Conservation (phyloP, 2,888 invertebrate genomes). For the Coleophora flavipennella region DNA sequence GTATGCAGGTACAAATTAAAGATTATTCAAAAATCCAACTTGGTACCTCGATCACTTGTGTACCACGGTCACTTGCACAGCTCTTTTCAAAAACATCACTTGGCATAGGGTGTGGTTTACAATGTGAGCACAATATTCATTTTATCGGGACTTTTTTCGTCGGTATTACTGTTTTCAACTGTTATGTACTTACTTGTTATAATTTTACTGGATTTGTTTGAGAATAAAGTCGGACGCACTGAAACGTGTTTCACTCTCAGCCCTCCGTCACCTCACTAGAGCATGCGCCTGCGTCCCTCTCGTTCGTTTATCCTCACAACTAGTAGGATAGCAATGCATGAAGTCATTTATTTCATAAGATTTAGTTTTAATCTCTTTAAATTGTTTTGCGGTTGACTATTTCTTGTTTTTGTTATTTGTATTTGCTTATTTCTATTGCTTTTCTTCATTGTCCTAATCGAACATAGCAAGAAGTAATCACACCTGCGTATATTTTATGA, state of each 20-base stretch:
- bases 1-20: conserved; percentile 31
- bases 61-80: conserved; percentile 22
- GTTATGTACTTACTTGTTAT: conserved; percentile 27
- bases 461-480: no score
- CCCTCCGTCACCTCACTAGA: conserved; percentile 54
- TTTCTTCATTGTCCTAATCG: conserved; percentile 4
- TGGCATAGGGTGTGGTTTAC: conserved; percentile 6
- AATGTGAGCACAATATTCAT: conserved; percentile 45
- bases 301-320: conserved; percentile 15
- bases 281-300: conserved; percentile 58
- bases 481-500: no score
- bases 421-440: conserved; percentile 12
- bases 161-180: conserved; percentile 46
- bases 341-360: conserved; percentile 22
- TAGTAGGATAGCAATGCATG: conserved; percentile 64
- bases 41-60: conserved; percentile 28
- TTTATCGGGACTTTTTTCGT: conserved; percentile 35
- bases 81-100: not conserved
- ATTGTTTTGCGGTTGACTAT: conserved; percentile 33
- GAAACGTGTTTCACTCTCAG: conserved; percentile 70
- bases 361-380: conserved; percentile 13
- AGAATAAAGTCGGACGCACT: conserved; percentile 67
- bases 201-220: conserved; percentile 42
- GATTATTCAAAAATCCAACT: conserved; percentile 32
- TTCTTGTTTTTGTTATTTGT: conserved; percentile 14